phyloP scores from a whole-genome alignment of 1,140 invertebrate genomes.

The Bombus vancouverensis region DNA sequence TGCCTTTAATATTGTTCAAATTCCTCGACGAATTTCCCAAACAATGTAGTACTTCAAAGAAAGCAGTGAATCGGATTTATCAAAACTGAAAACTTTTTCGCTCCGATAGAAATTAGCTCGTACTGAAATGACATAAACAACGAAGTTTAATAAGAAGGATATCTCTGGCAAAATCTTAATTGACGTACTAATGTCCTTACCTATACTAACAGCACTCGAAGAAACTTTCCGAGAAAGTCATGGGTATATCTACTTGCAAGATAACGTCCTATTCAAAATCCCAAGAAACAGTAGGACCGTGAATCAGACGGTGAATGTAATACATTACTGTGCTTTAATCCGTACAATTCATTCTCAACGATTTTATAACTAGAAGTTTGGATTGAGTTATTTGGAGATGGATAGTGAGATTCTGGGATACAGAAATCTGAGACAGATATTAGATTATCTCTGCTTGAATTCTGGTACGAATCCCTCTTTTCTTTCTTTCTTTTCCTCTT shows the following conservation, averaged over 20 bases:
- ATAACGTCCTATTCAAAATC: background rate
- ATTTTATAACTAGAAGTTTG: background rate
- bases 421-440: too few relatives aligned
- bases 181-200: background rate
- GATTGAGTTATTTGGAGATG: background rate
- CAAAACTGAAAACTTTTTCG: background rate
- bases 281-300: background rate
- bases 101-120: background rate
- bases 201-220: background rate
- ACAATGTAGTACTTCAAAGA: background rate
- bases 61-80: background rate
- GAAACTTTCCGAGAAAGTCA: background rate
- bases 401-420: too few relatives aligned
- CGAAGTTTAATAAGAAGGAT: background rate
- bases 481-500: background rate
- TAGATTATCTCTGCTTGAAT: too few relatives aligned
- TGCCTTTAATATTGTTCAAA: background rate
- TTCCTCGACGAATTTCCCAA: background rate
- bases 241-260: background rate
- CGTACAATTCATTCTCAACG: background rate
- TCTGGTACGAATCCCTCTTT: too few relatives aligned
- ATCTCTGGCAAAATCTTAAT: conserved; percentile 8
- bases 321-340: background rate
- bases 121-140: background rate
- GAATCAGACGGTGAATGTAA: background rate